A percentile compares a stretch with the other conserved stretches of the same genome.
Evolutionary conservation across 2,797 vertebrate species (phyloP).

Genomic region (Anisognathus igniventris): DNA sequence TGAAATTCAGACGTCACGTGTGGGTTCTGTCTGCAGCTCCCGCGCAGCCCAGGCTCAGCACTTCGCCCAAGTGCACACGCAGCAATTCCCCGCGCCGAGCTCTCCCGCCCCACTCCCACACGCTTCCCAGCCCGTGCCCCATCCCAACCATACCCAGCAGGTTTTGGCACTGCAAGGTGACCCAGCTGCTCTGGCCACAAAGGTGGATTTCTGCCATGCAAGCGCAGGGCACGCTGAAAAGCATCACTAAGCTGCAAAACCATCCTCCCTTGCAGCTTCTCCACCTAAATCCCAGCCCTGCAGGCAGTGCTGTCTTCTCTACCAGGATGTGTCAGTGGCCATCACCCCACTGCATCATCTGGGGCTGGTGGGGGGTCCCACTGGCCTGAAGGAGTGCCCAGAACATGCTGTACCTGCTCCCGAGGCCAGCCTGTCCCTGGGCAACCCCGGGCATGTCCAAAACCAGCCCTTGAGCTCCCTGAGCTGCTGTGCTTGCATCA

Average conservation of each 20-base stretch:
- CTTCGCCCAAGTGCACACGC: constrained; percentile 18
- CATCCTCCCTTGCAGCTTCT: not conserved
- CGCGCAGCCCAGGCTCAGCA: not conserved
- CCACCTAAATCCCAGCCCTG: not conserved
- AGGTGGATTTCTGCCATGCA: not conserved
- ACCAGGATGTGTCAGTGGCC: not conserved
- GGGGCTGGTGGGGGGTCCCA: not conserved
- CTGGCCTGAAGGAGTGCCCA: not conserved
- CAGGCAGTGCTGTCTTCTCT: not conserved
- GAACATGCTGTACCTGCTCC: not conserved
- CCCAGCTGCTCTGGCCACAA: not conserved
- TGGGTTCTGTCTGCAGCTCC: constrained; percentile 37
- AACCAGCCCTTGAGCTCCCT: not conserved
- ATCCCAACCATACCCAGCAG: not conserved
- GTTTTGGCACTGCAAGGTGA: not conserved
- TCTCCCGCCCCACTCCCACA: not conserved
- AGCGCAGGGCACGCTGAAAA: rapidly evolving
- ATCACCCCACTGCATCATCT: not conserved
- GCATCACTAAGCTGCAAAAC: not conserved
- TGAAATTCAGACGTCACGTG: constrained; percentile 57
- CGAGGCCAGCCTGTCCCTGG: not conserved
- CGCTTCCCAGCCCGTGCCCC: not conserved
- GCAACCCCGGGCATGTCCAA: constrained; percentile 4
- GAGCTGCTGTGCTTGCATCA: not conserved
- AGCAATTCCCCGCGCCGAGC: not conserved